phyloP scores from a whole-genome alignment of 2,113 vertebrate species.

The Hemichromis elongatus region DNA sequence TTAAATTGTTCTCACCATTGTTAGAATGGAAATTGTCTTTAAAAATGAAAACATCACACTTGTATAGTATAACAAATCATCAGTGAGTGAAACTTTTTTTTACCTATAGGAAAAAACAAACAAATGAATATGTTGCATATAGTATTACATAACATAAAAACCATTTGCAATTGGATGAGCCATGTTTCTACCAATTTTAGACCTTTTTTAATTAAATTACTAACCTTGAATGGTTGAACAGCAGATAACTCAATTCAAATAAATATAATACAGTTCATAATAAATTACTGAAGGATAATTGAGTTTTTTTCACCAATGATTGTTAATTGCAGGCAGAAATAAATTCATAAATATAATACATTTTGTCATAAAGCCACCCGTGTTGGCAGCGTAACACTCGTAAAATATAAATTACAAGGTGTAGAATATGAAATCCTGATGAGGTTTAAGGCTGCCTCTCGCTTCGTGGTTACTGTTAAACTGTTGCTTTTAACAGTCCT shows the following conservation, averaged over 20 bases:
- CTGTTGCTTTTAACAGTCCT: conserved; percentile 61
- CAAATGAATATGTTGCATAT: background rate
- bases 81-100: background rate
- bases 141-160: background rate
- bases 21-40: background rate
- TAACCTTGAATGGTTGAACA: background rate
- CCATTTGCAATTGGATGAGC: background rate
- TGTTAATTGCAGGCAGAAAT: background rate
- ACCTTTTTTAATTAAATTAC: no score
- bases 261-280: background rate
- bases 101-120: background rate
- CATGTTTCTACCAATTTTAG: background rate
- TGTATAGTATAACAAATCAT: background rate
- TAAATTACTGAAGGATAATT: background rate
- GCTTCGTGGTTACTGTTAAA: conserved; percentile 30
- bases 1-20: background rate
- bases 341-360: background rate
- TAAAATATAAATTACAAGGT: background rate
- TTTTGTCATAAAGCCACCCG: background rate
- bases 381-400: background rate
- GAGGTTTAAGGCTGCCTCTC: background rate
- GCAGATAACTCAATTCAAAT: background rate
- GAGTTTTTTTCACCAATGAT: background rate
- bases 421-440: background rate
- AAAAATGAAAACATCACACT: background rate